Conservation (phyloP, 2,797 vertebrate genomes). For the Arctocebus calabarensis region DNA sequence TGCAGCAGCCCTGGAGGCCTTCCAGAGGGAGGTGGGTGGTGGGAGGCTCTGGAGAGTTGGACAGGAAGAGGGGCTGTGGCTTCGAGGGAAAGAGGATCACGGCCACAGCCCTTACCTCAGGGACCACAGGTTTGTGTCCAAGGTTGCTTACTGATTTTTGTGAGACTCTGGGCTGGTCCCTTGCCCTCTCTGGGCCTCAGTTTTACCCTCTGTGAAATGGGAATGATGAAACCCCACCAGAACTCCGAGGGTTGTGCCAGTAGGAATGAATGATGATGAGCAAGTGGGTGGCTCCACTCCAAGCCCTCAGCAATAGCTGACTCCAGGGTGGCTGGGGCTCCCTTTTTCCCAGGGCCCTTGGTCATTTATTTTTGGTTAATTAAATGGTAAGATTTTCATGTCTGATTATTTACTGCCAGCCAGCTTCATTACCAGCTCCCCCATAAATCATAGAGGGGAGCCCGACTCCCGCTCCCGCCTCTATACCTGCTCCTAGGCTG, state of each 20-base stretch:
- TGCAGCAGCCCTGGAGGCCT: not conserved
- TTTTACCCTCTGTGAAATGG: not conserved
- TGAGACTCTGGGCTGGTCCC: not conserved
- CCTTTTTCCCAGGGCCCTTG: conserved; percentile 63
- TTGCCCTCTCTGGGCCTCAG: not conserved
- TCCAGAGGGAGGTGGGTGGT: not conserved
- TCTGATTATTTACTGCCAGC: conserved; percentile 87
- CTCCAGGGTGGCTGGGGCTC: not conserved
- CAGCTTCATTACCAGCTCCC: conserved; percentile 86
- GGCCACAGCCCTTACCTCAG: not conserved
- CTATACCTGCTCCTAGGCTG: not conserved
- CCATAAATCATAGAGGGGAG: conserved; percentile 84
- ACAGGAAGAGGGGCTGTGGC: not conserved
- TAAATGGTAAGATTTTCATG: conserved; percentile 86
- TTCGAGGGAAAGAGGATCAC: not conserved
- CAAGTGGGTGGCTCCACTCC: not conserved
- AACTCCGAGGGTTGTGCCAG: not conserved
- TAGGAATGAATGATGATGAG: not conserved
- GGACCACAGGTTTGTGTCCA: not conserved
- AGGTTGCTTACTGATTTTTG: not conserved
- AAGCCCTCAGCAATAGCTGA: not conserved
- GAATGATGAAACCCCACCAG: not conserved
- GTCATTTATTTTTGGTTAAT: conserved; percentile 88
- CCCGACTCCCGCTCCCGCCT: conserved; percentile 10
- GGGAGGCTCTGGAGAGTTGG: too few species aligned